Conservation (phyloP, 2,888 invertebrate genomes). For the Calameuta filiformis region DNA sequence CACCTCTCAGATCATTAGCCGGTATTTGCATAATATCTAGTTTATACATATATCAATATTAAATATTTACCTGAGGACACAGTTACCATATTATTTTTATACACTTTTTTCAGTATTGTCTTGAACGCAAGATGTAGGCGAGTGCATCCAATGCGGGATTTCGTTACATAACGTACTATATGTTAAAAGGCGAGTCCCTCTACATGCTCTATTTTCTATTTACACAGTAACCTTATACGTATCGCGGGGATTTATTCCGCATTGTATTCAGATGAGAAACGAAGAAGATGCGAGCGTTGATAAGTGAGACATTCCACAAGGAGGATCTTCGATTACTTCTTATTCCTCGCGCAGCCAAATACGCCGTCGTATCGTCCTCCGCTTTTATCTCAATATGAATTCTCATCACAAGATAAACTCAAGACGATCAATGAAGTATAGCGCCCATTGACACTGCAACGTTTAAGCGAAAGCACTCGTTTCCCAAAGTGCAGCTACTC, state of each 20-base stretch:
- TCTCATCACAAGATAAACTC: neutral
- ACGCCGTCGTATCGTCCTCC: neutral
- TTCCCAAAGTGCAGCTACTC: neutral
- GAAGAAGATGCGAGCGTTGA: constrained; percentile 23
- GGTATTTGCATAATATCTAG: too few relatives aligned
- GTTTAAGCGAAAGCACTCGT: neutral
- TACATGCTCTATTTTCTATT: constrained; percentile 1
- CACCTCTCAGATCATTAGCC: too few relatives aligned
- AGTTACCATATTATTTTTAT: neutral
- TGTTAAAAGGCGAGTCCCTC: neutral
- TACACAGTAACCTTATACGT: constrained; percentile 6
- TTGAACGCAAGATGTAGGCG: neutral
- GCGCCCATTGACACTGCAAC: neutral
- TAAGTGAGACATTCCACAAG: constrained; percentile 37
- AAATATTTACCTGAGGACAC: neutral
- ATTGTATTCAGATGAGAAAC: constrained; percentile 39
- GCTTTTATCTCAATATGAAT: neutral
- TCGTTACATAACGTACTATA: neutral
- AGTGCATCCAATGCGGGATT: neutral
- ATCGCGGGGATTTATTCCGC: constrained; percentile 28
- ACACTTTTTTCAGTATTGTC: neutral
- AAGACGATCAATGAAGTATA: neutral
- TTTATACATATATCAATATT: neutral
- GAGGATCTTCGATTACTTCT: constrained; percentile 70
- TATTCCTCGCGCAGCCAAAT: neutral